A percentile compares a stretch with the other conserved stretches of the same genome.
phyloP scores from a whole-genome alignment of 1,140 invertebrate species.

The Portunus trituberculatus region DNA sequence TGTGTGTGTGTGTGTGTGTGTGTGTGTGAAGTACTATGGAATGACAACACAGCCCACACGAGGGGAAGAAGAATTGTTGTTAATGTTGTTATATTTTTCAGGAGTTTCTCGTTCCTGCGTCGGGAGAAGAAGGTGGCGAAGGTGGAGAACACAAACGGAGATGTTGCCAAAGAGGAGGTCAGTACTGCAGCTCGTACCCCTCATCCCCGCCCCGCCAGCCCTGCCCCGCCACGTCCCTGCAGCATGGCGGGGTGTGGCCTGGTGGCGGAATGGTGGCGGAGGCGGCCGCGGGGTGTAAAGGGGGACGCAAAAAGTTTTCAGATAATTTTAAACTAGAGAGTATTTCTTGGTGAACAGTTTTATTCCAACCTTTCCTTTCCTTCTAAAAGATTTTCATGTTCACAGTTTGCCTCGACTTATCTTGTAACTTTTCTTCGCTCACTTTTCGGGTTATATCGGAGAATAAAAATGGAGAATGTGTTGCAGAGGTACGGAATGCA shows the following conservation, averaged over 20 bases:
- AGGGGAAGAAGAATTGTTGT: background rate
- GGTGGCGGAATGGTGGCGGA: background rate
- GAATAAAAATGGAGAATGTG: too few relatives aligned
- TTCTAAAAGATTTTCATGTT: background rate
- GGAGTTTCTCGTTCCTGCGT: slow-evolving; percentile 73
- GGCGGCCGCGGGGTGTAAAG: background rate
- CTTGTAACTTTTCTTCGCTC: background rate
- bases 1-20: background rate
- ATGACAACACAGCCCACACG: too few relatives aligned
- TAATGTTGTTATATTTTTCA: background rate
- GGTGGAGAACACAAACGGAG: slow-evolving; percentile 71
- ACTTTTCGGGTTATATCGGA: background rate
- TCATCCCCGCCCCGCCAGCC: background rate
- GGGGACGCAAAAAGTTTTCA: background rate
- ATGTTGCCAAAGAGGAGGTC: slow-evolving; percentile 69
- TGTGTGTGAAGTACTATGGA: background rate
- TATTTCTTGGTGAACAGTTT: background rate
- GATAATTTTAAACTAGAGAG: background rate
- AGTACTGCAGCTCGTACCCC: slow-evolving; percentile 31
- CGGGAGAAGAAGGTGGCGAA: slow-evolving; percentile 71
- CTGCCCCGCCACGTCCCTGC: background rate
- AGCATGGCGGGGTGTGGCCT: background rate
- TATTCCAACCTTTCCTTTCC: background rate
- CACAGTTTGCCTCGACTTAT: background rate
- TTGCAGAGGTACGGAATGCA: too few relatives aligned